Evolutionary conservation across 2,888 invertebrate genomes (phyloP), one percentile per base, ranked within the genome.

Genomic region (Eurois occulta): DNA sequence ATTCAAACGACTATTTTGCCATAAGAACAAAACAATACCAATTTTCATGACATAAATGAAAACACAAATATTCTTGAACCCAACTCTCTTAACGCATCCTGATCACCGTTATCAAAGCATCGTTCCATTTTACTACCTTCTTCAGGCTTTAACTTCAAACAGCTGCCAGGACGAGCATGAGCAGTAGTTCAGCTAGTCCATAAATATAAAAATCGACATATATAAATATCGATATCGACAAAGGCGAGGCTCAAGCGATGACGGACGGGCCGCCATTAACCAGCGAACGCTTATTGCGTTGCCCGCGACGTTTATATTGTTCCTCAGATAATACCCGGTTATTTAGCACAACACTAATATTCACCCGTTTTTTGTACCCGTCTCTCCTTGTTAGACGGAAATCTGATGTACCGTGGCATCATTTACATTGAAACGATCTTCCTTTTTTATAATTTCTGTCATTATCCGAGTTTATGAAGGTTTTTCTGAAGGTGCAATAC

Each of bases 291-390:
- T 94, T 95, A 95, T 95, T 95, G 93, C 94, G 93, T 85, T 90
- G 88, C 91, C 93, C 91, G 92, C 92, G 92, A 93, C 94, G 93
- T 92, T 94, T 93, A 94, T 94, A 95, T 95, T 95, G 93, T 95
- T 89, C 91, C 91, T 88, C 88, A 93, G 94, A 95, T 95, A 95
- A 95, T 94, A 91, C 92, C 85, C 91, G 84, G 93, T 93, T 94
- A 95, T 95, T 95, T 95, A 94, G 91, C 92, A 90, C 91, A 90
- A 75, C 91, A 92, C 94, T 94, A 95, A 95, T 95, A 94, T 93
- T 94, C 86, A 89, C 89, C 86, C 88, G 91, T 91, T 93, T 93
- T 94, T 94, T 91, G 91, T 91, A 86, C 87, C 77, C 90, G 93
- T 94, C 94, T 91, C 90, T 93, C 90, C 91, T 93, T 90, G 88